A percentile compares a stretch with the other conserved stretches of the same genome.
phyloP scores from a whole-genome alignment of 37 sponge, comb jelly and placozoan genomes.

The Oopsacas minuta region DNA sequence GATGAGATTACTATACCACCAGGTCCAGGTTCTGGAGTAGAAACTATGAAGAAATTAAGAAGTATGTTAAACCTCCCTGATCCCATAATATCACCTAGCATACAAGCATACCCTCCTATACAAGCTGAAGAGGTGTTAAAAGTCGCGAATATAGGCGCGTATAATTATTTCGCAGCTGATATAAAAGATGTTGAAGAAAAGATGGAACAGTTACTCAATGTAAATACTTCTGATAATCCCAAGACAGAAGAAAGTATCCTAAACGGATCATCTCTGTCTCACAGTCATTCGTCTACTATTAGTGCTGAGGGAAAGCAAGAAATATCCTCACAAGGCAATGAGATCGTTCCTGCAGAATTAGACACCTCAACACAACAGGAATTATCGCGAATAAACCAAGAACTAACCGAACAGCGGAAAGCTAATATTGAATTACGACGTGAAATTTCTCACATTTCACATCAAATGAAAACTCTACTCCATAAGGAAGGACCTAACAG shows the following conservation, averaged over 20 bases:
- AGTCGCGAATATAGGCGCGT: background rate
- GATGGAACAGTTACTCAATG: background rate
- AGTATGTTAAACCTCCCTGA: background rate
- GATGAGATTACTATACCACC: background rate
- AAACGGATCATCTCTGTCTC: background rate
- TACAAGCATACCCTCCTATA: background rate
- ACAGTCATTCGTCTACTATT: background rate
- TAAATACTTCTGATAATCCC: background rate
- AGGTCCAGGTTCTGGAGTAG: background rate
- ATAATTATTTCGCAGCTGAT: slow-evolving; percentile 13
- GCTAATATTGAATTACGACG: background rate
- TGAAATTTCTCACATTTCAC: background rate
- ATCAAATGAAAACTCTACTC: background rate
- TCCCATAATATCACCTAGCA: background rate
- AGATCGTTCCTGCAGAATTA: too few species aligned
- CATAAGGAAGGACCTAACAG: background rate
- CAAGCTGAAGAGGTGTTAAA: background rate
- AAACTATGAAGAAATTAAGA: background rate
- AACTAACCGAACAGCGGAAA: background rate
- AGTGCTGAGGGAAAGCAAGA: background rate
- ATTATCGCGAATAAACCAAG: background rate
- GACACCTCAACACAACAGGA: background rate
- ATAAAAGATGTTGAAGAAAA: background rate
- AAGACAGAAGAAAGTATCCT: too few species aligned
- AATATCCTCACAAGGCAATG: too few species aligned